phyloP scores from a whole-genome alignment of 2,113 vertebrate species.

The Isichthys henryi region DNA sequence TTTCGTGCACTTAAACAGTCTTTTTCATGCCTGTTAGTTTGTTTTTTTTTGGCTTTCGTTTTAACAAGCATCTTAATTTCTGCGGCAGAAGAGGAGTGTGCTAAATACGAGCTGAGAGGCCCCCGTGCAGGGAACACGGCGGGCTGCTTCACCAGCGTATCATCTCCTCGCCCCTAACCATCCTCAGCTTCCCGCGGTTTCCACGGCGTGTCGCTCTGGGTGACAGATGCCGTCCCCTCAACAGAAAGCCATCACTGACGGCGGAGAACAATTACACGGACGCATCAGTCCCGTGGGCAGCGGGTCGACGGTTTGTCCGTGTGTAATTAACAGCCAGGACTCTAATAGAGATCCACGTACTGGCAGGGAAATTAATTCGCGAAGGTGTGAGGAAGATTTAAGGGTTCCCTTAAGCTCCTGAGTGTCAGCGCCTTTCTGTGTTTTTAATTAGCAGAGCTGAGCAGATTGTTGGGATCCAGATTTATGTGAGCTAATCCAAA shows the following conservation, averaged over 20 bases:
- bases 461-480: neutral
- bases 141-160: neutral
- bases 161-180: neutral
- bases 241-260: constrained; percentile 36
- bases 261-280: constrained; percentile 46
- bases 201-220: neutral
- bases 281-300: constrained; percentile 44
- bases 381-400: constrained; percentile 38
- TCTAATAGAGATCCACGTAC: constrained; percentile 37
- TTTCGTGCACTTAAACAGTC: neutral
- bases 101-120: neutral
- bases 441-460: constrained; percentile 13
- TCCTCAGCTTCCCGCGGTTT: neutral
- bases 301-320: constrained; percentile 42
- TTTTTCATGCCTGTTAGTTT: neutral
- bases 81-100: neutral
- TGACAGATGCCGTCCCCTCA: constrained; percentile 14
- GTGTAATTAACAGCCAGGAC: constrained; percentile 50
- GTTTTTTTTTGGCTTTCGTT: neutral
- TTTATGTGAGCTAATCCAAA: neutral
- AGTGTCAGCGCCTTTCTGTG: constrained; percentile 40
- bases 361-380: constrained; percentile 54
- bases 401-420: constrained; percentile 35
- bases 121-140: neutral
- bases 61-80: neutral